Percentiles rank a stretch among this genome's conserved stretches.
These are phyloP conservation scores for Parasteatoda lunata DNA, from an alignment of 2,888 invertebrate species.

Conservation along the genomic window DNA sequence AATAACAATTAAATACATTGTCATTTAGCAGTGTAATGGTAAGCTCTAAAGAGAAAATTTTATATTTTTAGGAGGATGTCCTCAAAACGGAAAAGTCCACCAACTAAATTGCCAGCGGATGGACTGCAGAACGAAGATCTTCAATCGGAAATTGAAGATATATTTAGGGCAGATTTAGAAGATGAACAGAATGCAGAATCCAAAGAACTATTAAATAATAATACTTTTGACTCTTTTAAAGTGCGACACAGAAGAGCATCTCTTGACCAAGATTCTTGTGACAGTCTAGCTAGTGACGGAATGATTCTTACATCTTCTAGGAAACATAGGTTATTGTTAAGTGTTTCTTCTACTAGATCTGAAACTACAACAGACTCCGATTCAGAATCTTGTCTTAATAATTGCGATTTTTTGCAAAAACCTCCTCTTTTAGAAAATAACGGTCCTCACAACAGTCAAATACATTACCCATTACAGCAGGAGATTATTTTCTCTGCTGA, in stretches of 20 bases:
- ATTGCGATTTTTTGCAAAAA: conserved; percentile 57
- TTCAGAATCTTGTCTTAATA: conserved; percentile 60
- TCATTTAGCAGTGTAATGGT: not conserved
- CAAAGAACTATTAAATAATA: conserved; percentile 32
- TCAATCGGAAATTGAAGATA: conserved; percentile 49
- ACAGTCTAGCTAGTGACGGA: conserved; percentile 58
- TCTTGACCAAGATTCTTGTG: conserved; percentile 64
- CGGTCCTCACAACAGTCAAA: conserved; percentile 28
- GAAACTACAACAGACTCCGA: conserved; percentile 72
- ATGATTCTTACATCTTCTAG: conserved; percentile 71
- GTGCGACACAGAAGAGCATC: conserved; percentile 19
- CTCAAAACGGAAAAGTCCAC: conserved; percentile 96
- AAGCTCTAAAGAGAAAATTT: conserved; percentile 72
- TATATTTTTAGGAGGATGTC: conserved; percentile 86
- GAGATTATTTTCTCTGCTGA: conserved; percentile 22
- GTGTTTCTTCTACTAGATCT: conserved; percentile 70
- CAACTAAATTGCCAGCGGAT: conserved; percentile 91
- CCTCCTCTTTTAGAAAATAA: conserved; percentile 27
- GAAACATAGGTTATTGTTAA: conserved; percentile 72
- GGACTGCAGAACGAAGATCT: conserved; percentile 63
- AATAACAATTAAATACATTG: too few species aligned
- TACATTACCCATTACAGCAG: conserved; percentile 27
- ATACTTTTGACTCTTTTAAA: not conserved
- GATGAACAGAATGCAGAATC: conserved; percentile 45
- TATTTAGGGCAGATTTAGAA: conserved; percentile 33